phyloP scores from a whole-genome alignment of 2,113 vertebrate genomes.

The Dicentrarchus labrax region DNA sequence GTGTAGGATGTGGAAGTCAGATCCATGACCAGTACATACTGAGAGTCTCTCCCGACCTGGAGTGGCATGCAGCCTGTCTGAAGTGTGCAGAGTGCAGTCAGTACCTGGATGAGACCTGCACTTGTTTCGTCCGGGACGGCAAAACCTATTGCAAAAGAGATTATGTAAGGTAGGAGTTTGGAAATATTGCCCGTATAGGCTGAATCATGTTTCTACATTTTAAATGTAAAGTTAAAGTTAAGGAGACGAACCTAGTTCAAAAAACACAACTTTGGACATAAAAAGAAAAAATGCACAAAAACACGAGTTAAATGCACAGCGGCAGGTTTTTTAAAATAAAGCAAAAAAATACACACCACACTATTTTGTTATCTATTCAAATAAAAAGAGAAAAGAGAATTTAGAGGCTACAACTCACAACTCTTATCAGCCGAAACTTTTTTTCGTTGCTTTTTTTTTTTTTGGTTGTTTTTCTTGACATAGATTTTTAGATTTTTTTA shows the following conservation, averaged over 20 bases:
- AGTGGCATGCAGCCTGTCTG: constrained; percentile 97
- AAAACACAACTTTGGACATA: neutral
- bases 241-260: neutral
- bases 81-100: constrained; percentile 97
- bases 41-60: constrained; percentile 95
- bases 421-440: neutral
- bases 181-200: neutral
- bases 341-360: neutral
- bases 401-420: neutral
- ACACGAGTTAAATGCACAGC: neutral
- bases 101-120: constrained; percentile 95
- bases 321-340: neutral
- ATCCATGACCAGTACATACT: constrained; percentile 98
- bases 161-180: constrained; percentile 91
- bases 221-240: neutral
- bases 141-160: constrained; percentile 98
- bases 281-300: neutral
- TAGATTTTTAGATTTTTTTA: neutral
- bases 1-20: constrained; percentile 96
- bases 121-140: constrained; percentile 96
- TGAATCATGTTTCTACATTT: neutral
- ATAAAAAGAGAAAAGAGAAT: neutral
- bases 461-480: too few species aligned
- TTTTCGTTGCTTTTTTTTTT: neutral
- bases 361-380: neutral